Base-by-base conservation (phyloP, 2,113 vertebrate species). In the Cyanoramphus novaezelandiae region DNA sequence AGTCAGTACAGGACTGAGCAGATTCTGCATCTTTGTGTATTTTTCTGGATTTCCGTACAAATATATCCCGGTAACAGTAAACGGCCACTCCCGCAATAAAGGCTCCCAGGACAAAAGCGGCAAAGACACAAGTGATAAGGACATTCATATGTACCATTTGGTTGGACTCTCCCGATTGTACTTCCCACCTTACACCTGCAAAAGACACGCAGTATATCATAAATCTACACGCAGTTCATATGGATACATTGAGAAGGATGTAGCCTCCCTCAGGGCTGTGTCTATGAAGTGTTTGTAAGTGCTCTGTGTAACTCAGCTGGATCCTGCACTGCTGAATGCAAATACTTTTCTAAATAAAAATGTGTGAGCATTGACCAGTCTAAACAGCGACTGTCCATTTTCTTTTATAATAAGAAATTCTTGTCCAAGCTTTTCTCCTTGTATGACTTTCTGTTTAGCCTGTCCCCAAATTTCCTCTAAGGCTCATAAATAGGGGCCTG, bases 111-210 rank as follows among this genome's bases (percentile, higher is more conserved):
- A 99, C 98, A 90, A 99, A 99, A 47, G 99, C 99, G 0, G 98
- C 99, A 83, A 99, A 99, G 93, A 99, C 99, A 86, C 99, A 99
- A 90, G 99, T 99, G 98, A 99, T 99, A 95, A 99, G 98, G 96
- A 99, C 99, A 91, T 99, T 99, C 99, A 99, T 99, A 94, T 99
- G 99, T 33, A 99, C 99, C 99, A 99, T 99, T 98, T 99, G 99
- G 98, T 99, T 99, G 86, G 99, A 98, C 55, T 99, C 99, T 93
- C 99, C 99, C 28, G 99, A 99, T 86, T 99, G 99, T 41, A 98
- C 99, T 97, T 99, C 99, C 99, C 99, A 99, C 78, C 98, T 97
- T 3, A 98, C 98, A 97, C 98, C 98, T 98, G 98, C 75, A 97
- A 97, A 82, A 97, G 96, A 98, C 92, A 96, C 67, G 88, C 44